Conservation (phyloP, 2,888 invertebrate genomes). For the Dicyrtoma fusca region DNA sequence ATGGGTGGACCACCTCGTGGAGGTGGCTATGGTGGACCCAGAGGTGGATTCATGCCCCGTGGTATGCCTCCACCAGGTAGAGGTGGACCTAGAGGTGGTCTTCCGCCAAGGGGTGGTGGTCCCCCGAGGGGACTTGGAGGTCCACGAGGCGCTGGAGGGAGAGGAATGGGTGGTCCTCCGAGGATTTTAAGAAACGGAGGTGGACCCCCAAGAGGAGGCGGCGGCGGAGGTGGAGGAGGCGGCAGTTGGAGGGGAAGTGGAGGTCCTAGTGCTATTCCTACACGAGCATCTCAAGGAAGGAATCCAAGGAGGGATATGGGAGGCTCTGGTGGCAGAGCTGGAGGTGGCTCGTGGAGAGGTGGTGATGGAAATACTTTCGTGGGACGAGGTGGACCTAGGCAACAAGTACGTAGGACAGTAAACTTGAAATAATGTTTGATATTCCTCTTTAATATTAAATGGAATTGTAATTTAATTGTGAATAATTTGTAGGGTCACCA, state of each 20-base stretch:
- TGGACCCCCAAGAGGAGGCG: constrained; percentile 34
- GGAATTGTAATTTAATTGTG: no score
- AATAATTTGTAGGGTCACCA: neutral
- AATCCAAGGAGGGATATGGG: constrained; percentile 34
- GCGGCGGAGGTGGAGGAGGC: constrained; percentile 34
- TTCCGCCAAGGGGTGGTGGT: constrained; percentile 23
- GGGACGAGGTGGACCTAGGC: constrained; percentile 8
- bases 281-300: constrained; percentile 19
- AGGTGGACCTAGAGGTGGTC: constrained; percentile 10
- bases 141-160: neutral
- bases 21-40: constrained; percentile 39
- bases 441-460: no score
- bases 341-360: constrained; percentile 15
- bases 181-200: constrained; percentile 23
- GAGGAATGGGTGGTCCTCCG: constrained; percentile 27
- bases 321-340: constrained; percentile 28
- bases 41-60: constrained; percentile 44
- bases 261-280: constrained; percentile 11
- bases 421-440: no score
- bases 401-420: neutral
- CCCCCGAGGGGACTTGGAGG: constrained; percentile 10
- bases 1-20: constrained; percentile 36
- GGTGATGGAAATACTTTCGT: constrained; percentile 18
- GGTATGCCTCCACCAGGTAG: constrained; percentile 35
- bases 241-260: constrained; percentile 20